phyloP scores from a whole-genome alignment of 2,888 invertebrate species.

The Leptothorax acervorum region DNA sequence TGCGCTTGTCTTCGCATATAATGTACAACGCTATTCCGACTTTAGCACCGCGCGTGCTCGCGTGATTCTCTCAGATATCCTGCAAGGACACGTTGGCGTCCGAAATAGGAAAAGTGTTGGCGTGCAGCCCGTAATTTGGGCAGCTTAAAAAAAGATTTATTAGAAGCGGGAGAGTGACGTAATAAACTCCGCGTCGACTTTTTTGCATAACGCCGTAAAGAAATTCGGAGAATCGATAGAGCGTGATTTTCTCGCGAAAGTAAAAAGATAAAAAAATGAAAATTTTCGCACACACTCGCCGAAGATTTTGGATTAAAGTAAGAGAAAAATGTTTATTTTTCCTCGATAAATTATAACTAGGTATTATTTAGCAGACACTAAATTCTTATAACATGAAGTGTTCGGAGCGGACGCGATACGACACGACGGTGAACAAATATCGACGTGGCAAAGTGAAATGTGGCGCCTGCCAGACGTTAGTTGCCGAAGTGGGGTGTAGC shows the following conservation, averaged over 20 bases:
- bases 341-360: constrained; percentile 1
- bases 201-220: constrained; percentile 27
- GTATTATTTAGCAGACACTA: not conserved
- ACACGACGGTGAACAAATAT: constrained; percentile 44
- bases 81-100: constrained; percentile 59
- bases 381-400: constrained; percentile 13
- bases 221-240: constrained; percentile 19
- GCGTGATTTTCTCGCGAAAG: constrained; percentile 19
- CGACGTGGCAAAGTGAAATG: constrained; percentile 50
- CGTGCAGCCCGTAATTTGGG: constrained; percentile 57
- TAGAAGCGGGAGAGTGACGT: constrained; percentile 18
- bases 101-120: constrained; percentile 55
- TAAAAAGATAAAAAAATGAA: not conserved
- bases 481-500: constrained; percentile 46
- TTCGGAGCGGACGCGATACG: constrained; percentile 17
- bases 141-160: constrained; percentile 57
- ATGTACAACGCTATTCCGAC: constrained; percentile 51
- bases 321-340: not conserved
- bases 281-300: not conserved
- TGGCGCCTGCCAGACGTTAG: constrained; percentile 52
- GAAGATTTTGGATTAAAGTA: not conserved
- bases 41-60: constrained; percentile 57
- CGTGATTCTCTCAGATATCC: constrained; percentile 65
- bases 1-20: constrained; percentile 47
- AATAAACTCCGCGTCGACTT: constrained; percentile 37